Evolutionary conservation across 1,140 invertebrate genomes (phyloP).

Genomic region (Brachionus paranguensis): DNA sequence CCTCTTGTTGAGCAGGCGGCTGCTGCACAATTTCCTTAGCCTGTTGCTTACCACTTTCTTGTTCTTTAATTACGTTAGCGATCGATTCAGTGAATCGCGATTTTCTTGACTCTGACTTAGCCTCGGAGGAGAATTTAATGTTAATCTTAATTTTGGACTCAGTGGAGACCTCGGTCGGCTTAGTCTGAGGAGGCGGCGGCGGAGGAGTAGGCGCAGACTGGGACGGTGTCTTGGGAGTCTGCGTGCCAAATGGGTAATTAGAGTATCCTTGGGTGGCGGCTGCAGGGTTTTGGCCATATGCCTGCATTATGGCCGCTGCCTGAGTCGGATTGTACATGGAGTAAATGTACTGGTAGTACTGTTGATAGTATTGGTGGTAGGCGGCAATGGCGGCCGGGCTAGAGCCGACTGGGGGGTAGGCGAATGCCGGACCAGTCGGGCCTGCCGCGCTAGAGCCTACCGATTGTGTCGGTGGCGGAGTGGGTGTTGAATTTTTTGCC

Average conservation of each 20-base stretch:
- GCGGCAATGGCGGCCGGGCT: neutral
- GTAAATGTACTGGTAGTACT: slow-evolving; percentile 14
- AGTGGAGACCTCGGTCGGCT: neutral
- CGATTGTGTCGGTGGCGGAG: neutral
- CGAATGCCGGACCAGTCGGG: neutral
- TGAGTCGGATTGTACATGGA: neutral
- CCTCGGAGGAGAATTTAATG: neutral
- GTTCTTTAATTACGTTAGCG: neutral
- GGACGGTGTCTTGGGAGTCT: neutral
- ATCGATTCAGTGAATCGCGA: neutral
- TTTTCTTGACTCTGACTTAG: neutral
- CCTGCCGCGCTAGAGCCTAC: neutral
- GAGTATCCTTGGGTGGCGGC: slow-evolving; percentile 9
- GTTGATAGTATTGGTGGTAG: neutral
- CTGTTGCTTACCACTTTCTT: neutral
- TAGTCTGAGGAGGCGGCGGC: neutral
- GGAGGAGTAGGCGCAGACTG: neutral
- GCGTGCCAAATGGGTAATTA: neutral
- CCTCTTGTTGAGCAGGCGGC: neutral
- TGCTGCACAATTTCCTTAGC: neutral
- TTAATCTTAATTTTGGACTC: slow-evolving; percentile 6
- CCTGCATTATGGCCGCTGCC: neutral
- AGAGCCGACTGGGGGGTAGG: neutral
- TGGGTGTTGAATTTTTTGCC: neutral
- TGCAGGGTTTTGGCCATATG: neutral